phyloP scores from a whole-genome alignment of 2,113 vertebrate genomes.

The Poicephalus gulielmi region DNA sequence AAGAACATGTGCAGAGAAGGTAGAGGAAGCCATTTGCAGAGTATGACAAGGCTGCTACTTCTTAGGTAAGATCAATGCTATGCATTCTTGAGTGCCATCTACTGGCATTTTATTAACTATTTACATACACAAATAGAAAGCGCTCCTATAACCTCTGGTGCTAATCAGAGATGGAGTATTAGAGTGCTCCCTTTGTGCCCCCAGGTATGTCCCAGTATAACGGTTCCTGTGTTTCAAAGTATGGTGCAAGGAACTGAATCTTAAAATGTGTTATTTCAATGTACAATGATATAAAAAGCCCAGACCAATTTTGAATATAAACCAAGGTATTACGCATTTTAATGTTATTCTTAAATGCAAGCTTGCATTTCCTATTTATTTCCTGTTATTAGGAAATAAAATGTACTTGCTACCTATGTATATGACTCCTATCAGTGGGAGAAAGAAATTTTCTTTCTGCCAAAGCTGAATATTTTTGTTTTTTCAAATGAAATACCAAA shows the following conservation, averaged over 20 bases:
- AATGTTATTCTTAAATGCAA: neutral
- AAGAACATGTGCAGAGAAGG: neutral
- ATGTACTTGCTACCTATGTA: neutral
- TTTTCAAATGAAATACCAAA: neutral
- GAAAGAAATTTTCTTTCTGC: neutral
- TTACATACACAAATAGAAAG: neutral
- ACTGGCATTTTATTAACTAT: conserved; percentile 34
- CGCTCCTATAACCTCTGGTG: neutral
- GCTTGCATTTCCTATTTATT: neutral
- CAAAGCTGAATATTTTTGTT: neutral
- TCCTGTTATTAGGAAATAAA: neutral
- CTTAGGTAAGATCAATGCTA: neutral
- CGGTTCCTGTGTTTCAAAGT: neutral
- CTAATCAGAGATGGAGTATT: neutral
- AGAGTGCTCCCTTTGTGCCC: neutral
- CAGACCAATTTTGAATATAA: neutral
- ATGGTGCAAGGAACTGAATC: neutral
- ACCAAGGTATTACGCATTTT: neutral
- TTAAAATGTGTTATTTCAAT: neutral
- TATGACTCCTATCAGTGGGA: neutral
- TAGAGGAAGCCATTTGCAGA: conserved; percentile 34
- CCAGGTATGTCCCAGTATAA: neutral
- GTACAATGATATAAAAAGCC: neutral
- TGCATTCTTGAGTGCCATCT: conserved; percentile 44
- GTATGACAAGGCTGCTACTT: neutral